Conservation (phyloP, 35 echinoderm and acorn worm genomes). For the Nesometra sesokonis region DNA sequence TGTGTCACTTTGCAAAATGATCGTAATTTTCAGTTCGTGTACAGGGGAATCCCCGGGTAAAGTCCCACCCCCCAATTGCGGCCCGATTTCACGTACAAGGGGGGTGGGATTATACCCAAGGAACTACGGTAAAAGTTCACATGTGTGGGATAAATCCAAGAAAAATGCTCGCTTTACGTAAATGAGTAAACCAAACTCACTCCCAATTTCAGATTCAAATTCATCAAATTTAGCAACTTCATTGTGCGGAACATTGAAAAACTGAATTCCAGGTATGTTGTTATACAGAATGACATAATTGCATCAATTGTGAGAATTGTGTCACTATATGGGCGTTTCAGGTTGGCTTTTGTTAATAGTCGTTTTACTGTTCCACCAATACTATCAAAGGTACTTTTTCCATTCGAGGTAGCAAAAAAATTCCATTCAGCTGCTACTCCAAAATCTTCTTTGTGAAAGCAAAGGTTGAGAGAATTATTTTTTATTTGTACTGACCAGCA, state of each 20-base stretch:
- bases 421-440: conserved; percentile 3
- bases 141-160: no score
- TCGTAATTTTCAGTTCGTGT: no score
- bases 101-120: no score
- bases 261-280: not conserved
- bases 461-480: conserved; percentile 29
- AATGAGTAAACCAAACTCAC: no score
- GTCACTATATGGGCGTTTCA: not conserved
- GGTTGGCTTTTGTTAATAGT: conserved; percentile 31
- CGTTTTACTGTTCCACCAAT: conserved; percentile 12
- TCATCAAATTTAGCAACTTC: not conserved
- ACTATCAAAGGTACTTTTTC: conserved; percentile 35
- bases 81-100: no score
- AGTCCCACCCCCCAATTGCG: no score
- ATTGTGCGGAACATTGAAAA: not conserved
- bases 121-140: no score
- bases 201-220: no score
- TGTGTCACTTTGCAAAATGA: no score
- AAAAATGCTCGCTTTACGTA: no score
- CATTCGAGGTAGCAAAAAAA: conserved; percentile 40
- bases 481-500: conserved; percentile 46
- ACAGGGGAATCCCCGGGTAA: no score
- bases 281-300: not conserved
- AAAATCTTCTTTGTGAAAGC: conserved; percentile 13
- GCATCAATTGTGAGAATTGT: not conserved